These are phyloP conservation scores for Perccottus glenii DNA, from an alignment of 2,113 vertebrate genomes.

Conservation along the genomic window DNA sequence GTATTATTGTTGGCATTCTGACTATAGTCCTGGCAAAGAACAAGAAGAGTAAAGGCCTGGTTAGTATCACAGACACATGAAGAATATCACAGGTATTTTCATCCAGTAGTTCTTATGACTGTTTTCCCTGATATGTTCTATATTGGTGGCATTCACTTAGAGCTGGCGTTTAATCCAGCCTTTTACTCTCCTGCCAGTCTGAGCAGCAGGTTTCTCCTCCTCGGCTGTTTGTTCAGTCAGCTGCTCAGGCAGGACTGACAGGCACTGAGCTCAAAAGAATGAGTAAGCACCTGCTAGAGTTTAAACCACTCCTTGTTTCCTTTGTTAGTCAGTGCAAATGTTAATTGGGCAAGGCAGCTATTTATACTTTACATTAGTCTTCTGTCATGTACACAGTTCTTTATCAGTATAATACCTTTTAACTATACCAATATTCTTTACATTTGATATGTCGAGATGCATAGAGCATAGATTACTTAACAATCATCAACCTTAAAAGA, in stretches of 20 bases:
- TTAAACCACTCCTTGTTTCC: slow-evolving; percentile 37
- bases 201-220: slow-evolving; percentile 1
- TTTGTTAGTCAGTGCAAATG: slow-evolving; percentile 21
- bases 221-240: slow-evolving; percentile 42
- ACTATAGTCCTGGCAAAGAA: slow-evolving; percentile 84
- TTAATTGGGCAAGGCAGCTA: slow-evolving; percentile 1
- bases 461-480: too few species aligned
- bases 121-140: not conserved
- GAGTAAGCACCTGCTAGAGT: slow-evolving; percentile 19
- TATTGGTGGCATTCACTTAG: slow-evolving; percentile 1
- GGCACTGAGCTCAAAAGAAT: slow-evolving; percentile 15
- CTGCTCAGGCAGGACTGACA: slow-evolving; percentile 43
- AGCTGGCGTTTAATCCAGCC: slow-evolving; percentile 4
- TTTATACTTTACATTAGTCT: not conserved
- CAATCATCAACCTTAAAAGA: too few species aligned
- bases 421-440: not conserved
- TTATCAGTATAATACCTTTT: not conserved
- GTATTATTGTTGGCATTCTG: slow-evolving; percentile 78
- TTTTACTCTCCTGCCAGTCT: not conserved
- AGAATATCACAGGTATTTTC: not conserved
- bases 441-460: too few species aligned
- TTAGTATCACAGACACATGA: slow-evolving; percentile 57
- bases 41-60: slow-evolving; percentile 74
- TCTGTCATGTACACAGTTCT: too few species aligned
- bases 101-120: not conserved